phyloP scores from a whole-genome alignment of 2,888 invertebrate genomes.

The Aproaerema taeniolella region DNA sequence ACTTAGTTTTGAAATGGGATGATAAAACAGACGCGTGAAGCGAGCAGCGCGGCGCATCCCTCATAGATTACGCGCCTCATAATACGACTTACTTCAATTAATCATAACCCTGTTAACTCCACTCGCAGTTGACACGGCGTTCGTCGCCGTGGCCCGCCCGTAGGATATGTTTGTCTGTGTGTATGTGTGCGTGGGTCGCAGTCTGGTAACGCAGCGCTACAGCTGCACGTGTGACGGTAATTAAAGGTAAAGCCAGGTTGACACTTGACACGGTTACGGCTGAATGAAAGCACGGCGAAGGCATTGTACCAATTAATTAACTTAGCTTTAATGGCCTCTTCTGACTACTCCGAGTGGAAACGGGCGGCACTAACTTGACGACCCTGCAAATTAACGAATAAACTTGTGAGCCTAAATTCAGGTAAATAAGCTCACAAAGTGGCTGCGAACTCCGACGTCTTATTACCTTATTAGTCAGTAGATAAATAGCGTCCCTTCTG shows the following conservation, averaged over 20 bases:
- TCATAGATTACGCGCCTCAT: slow-evolving; percentile 2
- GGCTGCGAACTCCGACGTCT: not conserved
- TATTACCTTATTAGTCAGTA: not conserved
- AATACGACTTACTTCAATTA: slow-evolving; percentile 8
- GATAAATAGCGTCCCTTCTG: not conserved
- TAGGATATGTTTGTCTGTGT: no score
- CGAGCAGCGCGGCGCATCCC: not conserved
- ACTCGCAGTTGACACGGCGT: not conserved
- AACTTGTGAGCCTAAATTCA: no score
- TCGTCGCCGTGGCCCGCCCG: no score
- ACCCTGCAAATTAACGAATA: no score
- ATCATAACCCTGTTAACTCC: slow-evolving; percentile 3
- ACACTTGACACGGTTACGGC: slow-evolving; percentile 21
- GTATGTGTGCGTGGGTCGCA: no score
- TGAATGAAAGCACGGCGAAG: slow-evolving; percentile 13
- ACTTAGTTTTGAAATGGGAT: no score
- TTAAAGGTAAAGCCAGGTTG: slow-evolving; percentile 18
- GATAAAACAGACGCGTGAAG: no score
- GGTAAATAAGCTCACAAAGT: no score
- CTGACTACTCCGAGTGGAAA: not conserved
- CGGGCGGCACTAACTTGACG: not conserved
- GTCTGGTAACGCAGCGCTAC: no score
- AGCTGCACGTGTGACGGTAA: slow-evolving; percentile 11
- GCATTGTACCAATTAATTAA: slow-evolving; percentile 18
- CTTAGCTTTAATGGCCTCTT: slow-evolving; percentile 9